Percentiles rank a stretch among this genome's conserved stretches.
Evolutionary conservation across 2,888 invertebrate species (phyloP).

Genomic region (Metallyticus violacea): DNA sequence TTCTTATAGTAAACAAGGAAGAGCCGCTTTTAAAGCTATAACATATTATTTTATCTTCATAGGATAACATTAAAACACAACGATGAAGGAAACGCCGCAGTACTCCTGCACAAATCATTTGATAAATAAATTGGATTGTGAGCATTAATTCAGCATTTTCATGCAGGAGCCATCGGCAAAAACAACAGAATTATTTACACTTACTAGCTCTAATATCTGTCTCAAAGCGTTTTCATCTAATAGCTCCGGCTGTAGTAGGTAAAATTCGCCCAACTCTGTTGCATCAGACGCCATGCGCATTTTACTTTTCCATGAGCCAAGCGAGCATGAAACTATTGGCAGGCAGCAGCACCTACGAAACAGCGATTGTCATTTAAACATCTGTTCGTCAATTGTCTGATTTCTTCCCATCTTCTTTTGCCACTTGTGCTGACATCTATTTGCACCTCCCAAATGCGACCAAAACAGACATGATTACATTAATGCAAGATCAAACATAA

Average conservation of each 20-base stretch:
- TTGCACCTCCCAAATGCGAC: neutral
- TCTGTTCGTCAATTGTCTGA: neutral
- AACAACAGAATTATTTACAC: no score
- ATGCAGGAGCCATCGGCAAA: no score
- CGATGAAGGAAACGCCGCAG: no score
- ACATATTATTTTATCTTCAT: no score
- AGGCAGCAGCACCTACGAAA: neutral
- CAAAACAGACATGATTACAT: neutral
- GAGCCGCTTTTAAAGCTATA: no score
- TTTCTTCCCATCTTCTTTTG: neutral
- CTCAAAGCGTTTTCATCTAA: constrained; percentile 5
- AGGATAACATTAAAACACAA: no score
- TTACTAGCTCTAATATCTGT: constrained; percentile 20
- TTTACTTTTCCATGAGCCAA: neutral
- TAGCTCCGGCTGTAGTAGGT: constrained; percentile 18
- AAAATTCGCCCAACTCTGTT: neutral
- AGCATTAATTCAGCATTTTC: no score
- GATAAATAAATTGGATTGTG: no score
- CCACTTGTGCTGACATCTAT: neutral
- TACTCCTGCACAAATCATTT: no score
- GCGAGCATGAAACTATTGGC: neutral
- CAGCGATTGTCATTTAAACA: neutral
- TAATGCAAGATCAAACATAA: neutral
- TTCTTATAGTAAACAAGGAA: no score
- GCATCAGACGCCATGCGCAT: neutral